phyloP scores from a whole-genome alignment of 2,113 vertebrate species.

The Salminus brasiliensis region DNA sequence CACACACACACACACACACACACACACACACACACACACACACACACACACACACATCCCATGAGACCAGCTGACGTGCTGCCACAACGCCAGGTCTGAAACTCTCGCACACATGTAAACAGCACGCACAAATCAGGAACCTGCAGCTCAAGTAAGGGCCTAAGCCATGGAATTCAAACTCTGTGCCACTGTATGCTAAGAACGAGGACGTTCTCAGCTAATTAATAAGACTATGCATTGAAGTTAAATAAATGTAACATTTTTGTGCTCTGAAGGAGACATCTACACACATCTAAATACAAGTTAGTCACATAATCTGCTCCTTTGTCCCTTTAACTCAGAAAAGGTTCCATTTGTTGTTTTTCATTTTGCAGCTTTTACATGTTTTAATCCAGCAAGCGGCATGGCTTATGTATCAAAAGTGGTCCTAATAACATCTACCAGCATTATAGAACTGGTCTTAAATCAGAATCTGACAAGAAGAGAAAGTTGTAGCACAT shows the following conservation, averaged over 20 bases:
- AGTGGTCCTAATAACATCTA: neutral
- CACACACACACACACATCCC: constrained; percentile 5
- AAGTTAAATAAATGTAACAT: neutral
- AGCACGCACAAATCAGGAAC: neutral
- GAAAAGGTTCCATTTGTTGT: neutral
- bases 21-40: too few relatives aligned
- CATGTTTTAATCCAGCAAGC: neutral
- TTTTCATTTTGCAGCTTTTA: neutral
- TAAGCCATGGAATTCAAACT: constrained; percentile 13
- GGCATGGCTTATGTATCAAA: neutral
- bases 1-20: too few relatives aligned
- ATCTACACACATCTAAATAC: constrained; percentile 10
- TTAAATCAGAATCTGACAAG: neutral
- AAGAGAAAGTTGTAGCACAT: neutral
- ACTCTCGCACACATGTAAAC: neutral
- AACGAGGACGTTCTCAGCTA: neutral
- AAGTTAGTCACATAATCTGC: neutral
- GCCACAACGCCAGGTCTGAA: neutral
- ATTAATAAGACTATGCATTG: constrained; percentile 19
- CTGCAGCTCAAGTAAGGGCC: constrained; percentile 16
- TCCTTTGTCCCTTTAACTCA: neutral
- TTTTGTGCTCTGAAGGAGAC: constrained; percentile 14
- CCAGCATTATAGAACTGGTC: neutral
- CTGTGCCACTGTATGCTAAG: neutral
- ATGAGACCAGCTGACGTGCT: too few relatives aligned